Percentiles rank a stretch among this genome's conserved stretches.
Evolutionary conservation across 1,140 invertebrate genomes (phyloP).

Genomic region (Drosophila leontia): DNA sequence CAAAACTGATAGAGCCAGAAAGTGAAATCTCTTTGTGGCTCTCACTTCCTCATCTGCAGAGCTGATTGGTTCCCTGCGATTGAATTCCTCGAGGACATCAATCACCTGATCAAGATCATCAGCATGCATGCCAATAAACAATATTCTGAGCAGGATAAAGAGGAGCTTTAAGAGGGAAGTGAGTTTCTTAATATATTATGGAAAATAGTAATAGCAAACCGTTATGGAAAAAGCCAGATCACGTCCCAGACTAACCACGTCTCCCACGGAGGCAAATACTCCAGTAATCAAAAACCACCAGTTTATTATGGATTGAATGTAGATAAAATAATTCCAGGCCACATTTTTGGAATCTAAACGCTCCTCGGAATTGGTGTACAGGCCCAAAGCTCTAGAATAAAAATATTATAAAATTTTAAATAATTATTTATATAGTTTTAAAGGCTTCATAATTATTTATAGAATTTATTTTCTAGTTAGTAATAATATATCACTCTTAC

Average conservation of each 20-base stretch:
- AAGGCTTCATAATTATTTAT: background rate
- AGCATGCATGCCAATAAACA: slow-evolving; percentile 9
- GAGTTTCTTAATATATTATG: background rate
- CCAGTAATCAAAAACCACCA: background rate
- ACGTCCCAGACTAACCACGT: slow-evolving; percentile 42
- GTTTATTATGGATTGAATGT: background rate
- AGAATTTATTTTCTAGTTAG: no score
- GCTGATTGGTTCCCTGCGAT: background rate
- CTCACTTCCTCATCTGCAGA: background rate
- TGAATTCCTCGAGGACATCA: slow-evolving; percentile 22
- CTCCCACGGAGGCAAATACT: slow-evolving; percentile 2
- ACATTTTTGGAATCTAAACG: background rate
- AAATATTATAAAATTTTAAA: background rate
- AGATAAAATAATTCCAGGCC: slow-evolving; percentile 23
- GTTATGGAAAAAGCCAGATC: slow-evolving; percentile 36
- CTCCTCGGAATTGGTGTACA: slow-evolving; percentile 40
- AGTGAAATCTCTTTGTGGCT: slow-evolving; percentile 18
- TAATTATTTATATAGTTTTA: no score
- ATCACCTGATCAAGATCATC: slow-evolving; percentile 39
- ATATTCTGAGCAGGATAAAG: slow-evolving; percentile 18
- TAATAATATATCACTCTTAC: no score
- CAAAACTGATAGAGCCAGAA: slow-evolving; percentile 1
- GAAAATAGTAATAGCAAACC: slow-evolving; percentile 4
- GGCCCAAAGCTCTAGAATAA: slow-evolving; percentile 18
- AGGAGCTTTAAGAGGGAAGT: background rate